A percentile compares a stretch with the other conserved stretches of the same genome.
phyloP scores from a whole-genome alignment of 1,140 invertebrate species.

The Sitodiplosis mosellana region DNA sequence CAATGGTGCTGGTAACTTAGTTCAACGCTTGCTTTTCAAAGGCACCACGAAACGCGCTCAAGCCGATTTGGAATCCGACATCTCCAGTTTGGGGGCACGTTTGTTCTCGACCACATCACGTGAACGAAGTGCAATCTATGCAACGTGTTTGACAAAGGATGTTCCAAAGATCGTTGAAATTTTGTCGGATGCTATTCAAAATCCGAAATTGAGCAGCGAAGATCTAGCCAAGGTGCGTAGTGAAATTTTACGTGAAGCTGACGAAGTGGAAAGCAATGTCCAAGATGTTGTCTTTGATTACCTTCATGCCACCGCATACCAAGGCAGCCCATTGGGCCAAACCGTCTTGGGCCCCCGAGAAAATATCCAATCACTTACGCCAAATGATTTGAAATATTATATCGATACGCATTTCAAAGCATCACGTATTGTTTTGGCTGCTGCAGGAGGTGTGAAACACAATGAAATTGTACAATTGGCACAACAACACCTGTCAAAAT shows the following conservation, averaged over 20 bases:
- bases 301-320: conserved; percentile 89
- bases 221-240: conserved; percentile 95
- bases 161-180: conserved; percentile 89
- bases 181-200: conserved; percentile 91
- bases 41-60: conserved; percentile 89
- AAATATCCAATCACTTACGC: conserved; percentile 87
- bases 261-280: conserved; percentile 96
- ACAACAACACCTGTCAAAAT: conserved; percentile 60
- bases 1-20: conserved; percentile 97
- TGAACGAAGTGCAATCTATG: conserved; percentile 99
- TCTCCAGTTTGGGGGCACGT: conserved; percentile 98
- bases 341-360: conserved; percentile 96
- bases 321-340: conserved; percentile 85
- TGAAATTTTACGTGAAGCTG: conserved; percentile 98
- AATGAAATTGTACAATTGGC: conserved; percentile 71
- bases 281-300: conserved; percentile 99
- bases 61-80: conserved; percentile 87
- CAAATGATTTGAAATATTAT: conserved; percentile 72
- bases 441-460: conserved; percentile 90
- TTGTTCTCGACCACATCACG: conserved; percentile 97
- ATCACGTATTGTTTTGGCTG: conserved; percentile 82
- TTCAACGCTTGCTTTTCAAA: conserved; percentile 99
- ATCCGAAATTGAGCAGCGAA: conserved; percentile 80
- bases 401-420: conserved; percentile 88
- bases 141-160: conserved; percentile 90